phyloP scores from a whole-genome alignment of 1,140 invertebrate species.

The Saccostrea echinata region DNA sequence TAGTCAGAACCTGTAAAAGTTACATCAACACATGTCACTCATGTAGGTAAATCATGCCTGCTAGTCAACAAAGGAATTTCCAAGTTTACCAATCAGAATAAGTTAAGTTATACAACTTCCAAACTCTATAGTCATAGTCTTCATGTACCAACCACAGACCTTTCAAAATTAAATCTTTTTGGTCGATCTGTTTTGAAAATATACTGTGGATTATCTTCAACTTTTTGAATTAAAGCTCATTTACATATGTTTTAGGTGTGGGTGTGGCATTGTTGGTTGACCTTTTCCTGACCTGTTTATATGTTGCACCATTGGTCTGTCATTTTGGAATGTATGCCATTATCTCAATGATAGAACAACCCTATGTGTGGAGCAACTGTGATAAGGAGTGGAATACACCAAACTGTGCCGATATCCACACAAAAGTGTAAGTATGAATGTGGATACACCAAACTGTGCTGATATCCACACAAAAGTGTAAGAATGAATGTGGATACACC shows the following conservation, averaged over 20 bases:
- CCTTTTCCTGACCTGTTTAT: constrained; percentile 69
- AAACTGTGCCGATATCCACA: constrained; percentile 47
- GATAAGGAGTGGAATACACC: constrained; percentile 61
- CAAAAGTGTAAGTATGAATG: background rate
- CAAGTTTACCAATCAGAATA: too few species aligned
- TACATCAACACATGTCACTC: too few species aligned
- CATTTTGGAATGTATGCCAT: constrained; percentile 74
- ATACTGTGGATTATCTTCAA: too few species aligned
- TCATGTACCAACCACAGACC: too few species aligned
- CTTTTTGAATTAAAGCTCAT: background rate
- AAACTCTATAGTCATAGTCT: too few species aligned
- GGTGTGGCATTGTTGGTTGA: constrained; percentile 73
- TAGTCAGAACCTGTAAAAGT: too few species aligned
- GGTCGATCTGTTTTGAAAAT: too few species aligned
- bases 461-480: background rate
- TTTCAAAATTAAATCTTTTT: too few species aligned
- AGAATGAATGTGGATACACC: too few species aligned
- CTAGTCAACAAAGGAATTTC: too few species aligned
- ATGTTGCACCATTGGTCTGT: constrained; percentile 70
- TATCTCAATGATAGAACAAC: constrained; percentile 68
- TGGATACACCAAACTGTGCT: background rate
- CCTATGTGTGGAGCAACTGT: constrained; percentile 70
- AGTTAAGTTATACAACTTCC: too few species aligned
- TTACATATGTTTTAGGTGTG: constrained; percentile 63
- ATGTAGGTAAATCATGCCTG: too few species aligned